A percentile compares a stretch with the other conserved stretches of the same genome.
Evolutionary conservation across 2,888 invertebrate species (phyloP).

Genomic region (Gymnocheta viridis): DNA sequence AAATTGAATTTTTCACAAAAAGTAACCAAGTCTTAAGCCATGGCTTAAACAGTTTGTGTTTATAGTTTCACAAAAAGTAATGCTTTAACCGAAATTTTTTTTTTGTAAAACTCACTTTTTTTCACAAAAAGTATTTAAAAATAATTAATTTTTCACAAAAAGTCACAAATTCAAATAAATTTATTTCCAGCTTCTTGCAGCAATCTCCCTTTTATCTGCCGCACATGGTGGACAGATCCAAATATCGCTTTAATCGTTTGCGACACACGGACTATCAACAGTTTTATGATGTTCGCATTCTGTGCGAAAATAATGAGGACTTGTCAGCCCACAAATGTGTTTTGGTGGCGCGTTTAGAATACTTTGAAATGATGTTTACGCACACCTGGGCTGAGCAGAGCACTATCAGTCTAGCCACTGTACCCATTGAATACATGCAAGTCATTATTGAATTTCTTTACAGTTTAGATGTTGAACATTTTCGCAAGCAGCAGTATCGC

Average conservation of each 20-base stretch:
- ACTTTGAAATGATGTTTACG: constrained; percentile 92
- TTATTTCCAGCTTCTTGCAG: constrained; percentile 68
- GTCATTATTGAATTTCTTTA: constrained; percentile 90
- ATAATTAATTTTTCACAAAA: neutral
- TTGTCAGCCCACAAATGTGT: constrained; percentile 91
- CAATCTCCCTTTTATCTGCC: constrained; percentile 73
- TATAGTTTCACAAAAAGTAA: neutral
- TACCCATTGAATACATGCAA: constrained; percentile 82
- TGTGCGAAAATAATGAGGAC: constrained; percentile 82
- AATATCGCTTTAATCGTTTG: constrained; percentile 81
- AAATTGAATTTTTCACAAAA: too few species aligned
- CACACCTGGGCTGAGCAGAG: constrained; percentile 85
- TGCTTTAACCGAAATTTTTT: neutral
- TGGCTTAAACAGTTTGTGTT: too few species aligned
- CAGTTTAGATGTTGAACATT: constrained; percentile 85
- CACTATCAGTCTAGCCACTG: constrained; percentile 77
- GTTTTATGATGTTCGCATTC: constrained; percentile 85
- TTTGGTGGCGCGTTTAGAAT: constrained; percentile 91
- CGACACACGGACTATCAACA: constrained; percentile 83
- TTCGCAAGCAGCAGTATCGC: constrained; percentile 85
- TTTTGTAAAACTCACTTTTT: neutral
- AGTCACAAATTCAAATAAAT: neutral
- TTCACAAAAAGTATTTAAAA: neutral
- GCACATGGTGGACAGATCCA: constrained; percentile 68
- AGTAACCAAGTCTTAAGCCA: too few species aligned